These are phyloP conservation scores for Siphlonurus alternatus DNA, from an alignment of 2,888 invertebrate species.

Conservation along the genomic window DNA sequence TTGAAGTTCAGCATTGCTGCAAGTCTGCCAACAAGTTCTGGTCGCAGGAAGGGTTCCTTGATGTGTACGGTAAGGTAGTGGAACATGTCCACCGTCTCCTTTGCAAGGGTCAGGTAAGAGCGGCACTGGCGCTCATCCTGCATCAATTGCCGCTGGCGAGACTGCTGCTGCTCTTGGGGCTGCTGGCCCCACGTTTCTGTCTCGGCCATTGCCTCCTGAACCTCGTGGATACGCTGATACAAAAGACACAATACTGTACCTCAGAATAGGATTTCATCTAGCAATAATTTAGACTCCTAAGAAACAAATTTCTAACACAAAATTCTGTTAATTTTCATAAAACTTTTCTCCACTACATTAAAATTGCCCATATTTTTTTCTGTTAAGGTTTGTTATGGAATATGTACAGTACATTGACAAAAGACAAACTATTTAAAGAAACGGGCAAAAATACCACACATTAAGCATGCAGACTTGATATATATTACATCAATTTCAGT, in stretches of 20 bases:
- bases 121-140: constrained; percentile 65
- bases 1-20: constrained; percentile 99
- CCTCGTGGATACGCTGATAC: constrained; percentile 38
- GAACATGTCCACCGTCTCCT: constrained; percentile 97
- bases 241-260: no score
- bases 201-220: constrained; percentile 70
- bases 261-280: no score
- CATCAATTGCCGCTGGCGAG: constrained; percentile 55
- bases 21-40: constrained; percentile 82
- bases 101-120: constrained; percentile 77
- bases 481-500: no score
- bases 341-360: no score
- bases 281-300: no score
- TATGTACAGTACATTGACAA: neutral
- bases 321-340: no score
- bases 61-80: constrained; percentile 91
- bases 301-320: no score
- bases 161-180: constrained; percentile 50
- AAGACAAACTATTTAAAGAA: neutral
- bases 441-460: neutral
- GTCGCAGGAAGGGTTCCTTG: constrained; percentile 82
- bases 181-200: constrained; percentile 46
- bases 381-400: neutral
- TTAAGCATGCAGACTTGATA: no score
- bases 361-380: neutral